A percentile compares a stretch with the other conserved stretches of the same genome.
phyloP scores from a whole-genome alignment of 1,140 invertebrate genomes.

The Pseudachorutes palmiensis region DNA sequence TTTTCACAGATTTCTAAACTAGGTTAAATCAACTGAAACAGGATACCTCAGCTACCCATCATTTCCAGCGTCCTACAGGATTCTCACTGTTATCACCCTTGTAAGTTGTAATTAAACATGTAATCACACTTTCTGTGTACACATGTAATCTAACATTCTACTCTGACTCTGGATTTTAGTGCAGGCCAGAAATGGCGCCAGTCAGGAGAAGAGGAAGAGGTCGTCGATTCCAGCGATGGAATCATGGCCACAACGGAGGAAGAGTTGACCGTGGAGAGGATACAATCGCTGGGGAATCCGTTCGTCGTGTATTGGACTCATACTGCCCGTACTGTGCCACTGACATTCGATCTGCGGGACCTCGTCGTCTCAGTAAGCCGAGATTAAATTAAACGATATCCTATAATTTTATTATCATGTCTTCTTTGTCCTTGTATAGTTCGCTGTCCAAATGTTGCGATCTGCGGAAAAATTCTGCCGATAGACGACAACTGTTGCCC shows the following conservation, averaged over 20 bases:
- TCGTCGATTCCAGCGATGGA: neutral
- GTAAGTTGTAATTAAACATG: no score
- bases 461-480: conserved; percentile 34
- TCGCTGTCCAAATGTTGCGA: conserved; percentile 30
- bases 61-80: no score
- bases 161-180: no score
- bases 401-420: neutral
- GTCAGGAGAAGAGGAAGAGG: conserved; percentile 22
- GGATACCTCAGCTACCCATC: no score
- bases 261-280: conserved; percentile 20
- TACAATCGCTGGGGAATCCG: conserved; percentile 31
- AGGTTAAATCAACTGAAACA: no score
- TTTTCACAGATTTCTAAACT: no score
- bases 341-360: conserved; percentile 32
- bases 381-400: neutral
- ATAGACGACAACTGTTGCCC: conserved; percentile 31
- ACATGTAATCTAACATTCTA: no score
- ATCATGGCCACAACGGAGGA: conserved; percentile 20
- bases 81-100: no score
- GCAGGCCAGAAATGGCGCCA: conserved; percentile 28
- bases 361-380: conserved; percentile 28
- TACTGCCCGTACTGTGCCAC: conserved; percentile 35
- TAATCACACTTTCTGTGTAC: no score
- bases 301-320: conserved; percentile 32
- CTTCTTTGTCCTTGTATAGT: conserved; percentile 17